A percentile compares a stretch with the other conserved stretches of the same genome.
These are phyloP conservation scores for Eonycteris spelaea DNA, from an alignment of 2,113 vertebrate genomes.

Conservation along the genomic window DNA sequence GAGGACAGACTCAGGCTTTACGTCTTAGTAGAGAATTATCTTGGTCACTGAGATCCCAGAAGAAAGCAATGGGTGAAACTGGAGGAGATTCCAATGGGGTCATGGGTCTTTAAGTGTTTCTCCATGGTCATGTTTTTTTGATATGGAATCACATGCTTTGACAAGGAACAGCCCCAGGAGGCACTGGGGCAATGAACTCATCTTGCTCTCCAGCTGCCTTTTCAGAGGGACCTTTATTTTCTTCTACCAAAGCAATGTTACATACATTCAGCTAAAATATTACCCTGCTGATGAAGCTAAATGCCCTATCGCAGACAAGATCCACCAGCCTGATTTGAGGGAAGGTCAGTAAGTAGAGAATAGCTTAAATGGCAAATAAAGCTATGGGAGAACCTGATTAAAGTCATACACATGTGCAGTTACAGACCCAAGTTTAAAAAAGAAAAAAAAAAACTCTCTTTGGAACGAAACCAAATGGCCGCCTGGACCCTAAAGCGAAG, in stretches of 20 bases:
- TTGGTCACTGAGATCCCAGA: neutral
- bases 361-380: conserved; percentile 48
- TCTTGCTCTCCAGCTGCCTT: conserved; percentile 18
- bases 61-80: neutral
- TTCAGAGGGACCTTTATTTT: conserved; percentile 34
- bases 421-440: conserved; percentile 58
- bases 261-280: neutral
- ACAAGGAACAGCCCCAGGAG: conserved; percentile 43
- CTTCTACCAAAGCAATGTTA: neutral
- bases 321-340: neutral
- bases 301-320: conserved; percentile 39
- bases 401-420: conserved; percentile 55
- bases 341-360: conserved; percentile 47
- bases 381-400: conserved; percentile 20
- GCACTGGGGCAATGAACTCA: neutral
- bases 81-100: neutral
- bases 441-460: conserved; percentile 23
- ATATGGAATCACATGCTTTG: conserved; percentile 67
- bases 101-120: conserved; percentile 55
- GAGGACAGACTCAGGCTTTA: neutral
- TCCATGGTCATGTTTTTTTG: conserved; percentile 53
- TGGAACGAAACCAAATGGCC: conserved; percentile 75
- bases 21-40: neutral
- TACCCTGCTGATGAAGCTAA: neutral
- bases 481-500: conserved; percentile 74